A percentile compares a stretch with the other conserved stretches of the same genome.
phyloP scores from a whole-genome alignment of 35 echinoderm and acorn worm genomes.

The Patiria miniata region DNA sequence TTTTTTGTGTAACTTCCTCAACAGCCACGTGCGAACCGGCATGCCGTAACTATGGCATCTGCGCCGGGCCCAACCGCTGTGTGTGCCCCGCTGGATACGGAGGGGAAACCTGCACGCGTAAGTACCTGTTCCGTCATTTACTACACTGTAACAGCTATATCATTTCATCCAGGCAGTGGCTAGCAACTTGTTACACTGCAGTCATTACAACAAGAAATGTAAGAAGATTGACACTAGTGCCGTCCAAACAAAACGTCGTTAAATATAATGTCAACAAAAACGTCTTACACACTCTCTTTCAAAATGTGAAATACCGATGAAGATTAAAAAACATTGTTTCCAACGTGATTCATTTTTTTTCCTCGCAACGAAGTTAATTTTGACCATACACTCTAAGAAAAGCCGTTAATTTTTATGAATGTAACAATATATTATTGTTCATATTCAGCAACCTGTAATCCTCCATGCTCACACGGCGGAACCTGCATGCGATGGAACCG shows the following conservation, averaged over 20 bases:
- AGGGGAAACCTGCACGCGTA: conserved; percentile 81
- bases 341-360: background rate
- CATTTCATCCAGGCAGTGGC: too few relatives aligned
- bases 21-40: conserved; percentile 85
- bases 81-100: conserved; percentile 82
- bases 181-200: background rate
- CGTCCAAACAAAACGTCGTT: too few relatives aligned
- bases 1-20: background rate
- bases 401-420: background rate
- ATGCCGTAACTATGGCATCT: conserved; percentile 91
- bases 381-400: background rate
- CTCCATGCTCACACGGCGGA: conserved; percentile 88
- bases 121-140: conserved; percentile 30
- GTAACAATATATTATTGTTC: conserved; percentile 25
- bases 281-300: too few relatives aligned
- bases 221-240: background rate
- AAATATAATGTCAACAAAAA: too few relatives aligned
- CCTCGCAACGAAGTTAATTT: background rate
- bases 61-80: conserved; percentile 82
- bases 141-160: background rate
- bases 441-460: conserved; percentile 78
- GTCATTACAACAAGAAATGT: background rate
- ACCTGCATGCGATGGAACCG: conserved; percentile 76
- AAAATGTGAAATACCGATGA: too few relatives aligned
- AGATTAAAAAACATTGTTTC: too few relatives aligned